phyloP scores from a whole-genome alignment of 2,113 vertebrate species.

The Panurus biarmicus region DNA sequence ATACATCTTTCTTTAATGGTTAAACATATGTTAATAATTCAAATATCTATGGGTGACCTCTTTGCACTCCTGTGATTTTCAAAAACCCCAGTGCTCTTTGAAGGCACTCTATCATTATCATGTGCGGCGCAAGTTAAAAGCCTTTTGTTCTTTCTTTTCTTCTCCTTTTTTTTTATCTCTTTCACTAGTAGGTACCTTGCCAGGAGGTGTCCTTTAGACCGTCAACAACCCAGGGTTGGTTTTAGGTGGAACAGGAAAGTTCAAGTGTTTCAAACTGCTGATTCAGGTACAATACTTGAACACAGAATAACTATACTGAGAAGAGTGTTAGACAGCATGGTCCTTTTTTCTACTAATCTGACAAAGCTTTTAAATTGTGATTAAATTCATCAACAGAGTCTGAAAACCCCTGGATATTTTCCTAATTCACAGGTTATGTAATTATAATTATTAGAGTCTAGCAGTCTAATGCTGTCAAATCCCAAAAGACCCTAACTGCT shows the following conservation, averaged over 20 bases:
- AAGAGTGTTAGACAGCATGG: background rate
- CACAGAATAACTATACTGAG: background rate
- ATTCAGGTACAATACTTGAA: conserved; percentile 47
- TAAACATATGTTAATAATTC: conserved; percentile 92
- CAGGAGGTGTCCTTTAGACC: background rate
- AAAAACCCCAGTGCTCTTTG: conserved; percentile 68
- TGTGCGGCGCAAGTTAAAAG: conserved; percentile 63
- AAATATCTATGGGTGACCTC: conserved; percentile 78
- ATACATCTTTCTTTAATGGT: conserved; percentile 87
- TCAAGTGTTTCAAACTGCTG: conserved; percentile 48
- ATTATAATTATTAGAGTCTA: background rate
- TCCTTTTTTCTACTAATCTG: background rate
- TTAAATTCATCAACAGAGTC: background rate
- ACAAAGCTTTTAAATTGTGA: background rate
- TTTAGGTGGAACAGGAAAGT: conserved; percentile 55
- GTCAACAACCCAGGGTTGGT: background rate
- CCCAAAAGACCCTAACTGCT: background rate
- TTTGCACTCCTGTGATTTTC: conserved; percentile 70
- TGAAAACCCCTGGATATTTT: background rate
- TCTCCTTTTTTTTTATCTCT: background rate
- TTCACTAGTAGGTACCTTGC: background rate
- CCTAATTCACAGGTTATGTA: background rate
- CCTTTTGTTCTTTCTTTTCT: conserved; percentile 46
- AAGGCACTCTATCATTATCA: conserved; percentile 58
- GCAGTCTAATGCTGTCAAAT: background rate